These are phyloP conservation scores for Diadumene lineata DNA, from an alignment of 92 coral and sea anemone species.

Conservation along the genomic window DNA sequence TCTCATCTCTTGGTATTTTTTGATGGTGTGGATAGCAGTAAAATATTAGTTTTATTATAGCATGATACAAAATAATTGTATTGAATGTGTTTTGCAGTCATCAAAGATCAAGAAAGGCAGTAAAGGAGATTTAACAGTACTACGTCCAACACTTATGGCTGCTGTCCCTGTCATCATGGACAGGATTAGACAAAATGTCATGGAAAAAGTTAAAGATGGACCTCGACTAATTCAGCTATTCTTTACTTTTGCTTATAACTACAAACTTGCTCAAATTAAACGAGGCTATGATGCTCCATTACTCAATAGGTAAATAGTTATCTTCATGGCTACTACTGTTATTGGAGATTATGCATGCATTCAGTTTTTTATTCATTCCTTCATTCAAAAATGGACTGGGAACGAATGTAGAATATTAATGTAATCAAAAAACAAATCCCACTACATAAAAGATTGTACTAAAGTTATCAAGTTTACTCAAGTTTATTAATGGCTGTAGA, in stretches of 20 bases:
- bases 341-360: neutral
- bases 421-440: too few species aligned
- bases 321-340: too few species aligned
- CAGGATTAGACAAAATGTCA: conserved; percentile 88
- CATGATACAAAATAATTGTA: too few species aligned
- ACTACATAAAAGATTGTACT: too few species aligned
- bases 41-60: too few species aligned
- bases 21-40: too few species aligned
- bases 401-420: too few species aligned
- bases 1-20: too few species aligned
- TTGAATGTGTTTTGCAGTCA: conserved; percentile 68
- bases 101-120: conserved; percentile 98
- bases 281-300: conserved; percentile 95
- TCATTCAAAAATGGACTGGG: too few species aligned
- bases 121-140: conserved; percentile 88
- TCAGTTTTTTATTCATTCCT: too few species aligned
- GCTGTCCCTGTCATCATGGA: conserved; percentile 98
- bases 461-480: too few species aligned
- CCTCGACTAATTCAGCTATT: conserved; percentile 84
- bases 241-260: conserved; percentile 90
- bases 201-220: conserved; percentile 95
- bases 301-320: conserved; percentile 76
- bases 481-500: too few species aligned
- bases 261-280: conserved; percentile 87
- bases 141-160: conserved; percentile 93